Evolutionary conservation across 2,888 invertebrate genomes (phyloP).

Genomic region (Metallyticus violacea): DNA sequence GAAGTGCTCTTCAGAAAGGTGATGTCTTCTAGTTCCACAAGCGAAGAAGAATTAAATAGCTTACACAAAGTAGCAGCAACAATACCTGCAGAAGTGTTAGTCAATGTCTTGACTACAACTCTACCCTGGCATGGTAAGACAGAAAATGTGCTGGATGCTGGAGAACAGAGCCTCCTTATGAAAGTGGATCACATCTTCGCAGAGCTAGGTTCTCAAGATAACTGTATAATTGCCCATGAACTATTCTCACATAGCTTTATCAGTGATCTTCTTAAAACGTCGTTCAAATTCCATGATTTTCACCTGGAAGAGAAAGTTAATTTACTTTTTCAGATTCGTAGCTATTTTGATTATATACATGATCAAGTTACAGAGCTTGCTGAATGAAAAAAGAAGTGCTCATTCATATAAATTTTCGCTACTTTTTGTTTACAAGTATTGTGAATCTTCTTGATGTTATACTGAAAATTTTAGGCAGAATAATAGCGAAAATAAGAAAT

Average conservation of each 20-base stretch:
- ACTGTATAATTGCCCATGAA: background rate
- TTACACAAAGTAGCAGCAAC: background rate
- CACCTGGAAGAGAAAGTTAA: background rate
- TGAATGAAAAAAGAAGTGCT: background rate
- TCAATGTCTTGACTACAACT: background rate
- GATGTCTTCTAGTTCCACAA: background rate
- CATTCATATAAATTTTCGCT: too few relatives aligned
- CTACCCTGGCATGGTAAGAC: background rate
- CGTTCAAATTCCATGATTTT: background rate
- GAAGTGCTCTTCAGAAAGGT: background rate
- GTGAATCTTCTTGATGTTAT: too few relatives aligned
- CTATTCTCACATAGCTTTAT: background rate
- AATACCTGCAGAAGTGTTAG: background rate
- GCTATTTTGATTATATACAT: background rate
- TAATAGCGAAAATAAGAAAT: too few relatives aligned
- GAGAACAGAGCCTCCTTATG: background rate
- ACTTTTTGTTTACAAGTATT: too few relatives aligned
- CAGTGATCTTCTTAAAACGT: background rate
- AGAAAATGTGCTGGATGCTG: background rate
- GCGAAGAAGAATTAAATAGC: background rate
- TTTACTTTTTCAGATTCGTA: too few relatives aligned
- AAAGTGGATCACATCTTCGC: background rate
- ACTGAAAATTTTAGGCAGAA: too few relatives aligned
- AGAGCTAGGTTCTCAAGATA: background rate
- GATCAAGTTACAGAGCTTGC: background rate